Base-by-base conservation (phyloP, 2,113 vertebrate species). In the Leucopternis melanops region DNA sequence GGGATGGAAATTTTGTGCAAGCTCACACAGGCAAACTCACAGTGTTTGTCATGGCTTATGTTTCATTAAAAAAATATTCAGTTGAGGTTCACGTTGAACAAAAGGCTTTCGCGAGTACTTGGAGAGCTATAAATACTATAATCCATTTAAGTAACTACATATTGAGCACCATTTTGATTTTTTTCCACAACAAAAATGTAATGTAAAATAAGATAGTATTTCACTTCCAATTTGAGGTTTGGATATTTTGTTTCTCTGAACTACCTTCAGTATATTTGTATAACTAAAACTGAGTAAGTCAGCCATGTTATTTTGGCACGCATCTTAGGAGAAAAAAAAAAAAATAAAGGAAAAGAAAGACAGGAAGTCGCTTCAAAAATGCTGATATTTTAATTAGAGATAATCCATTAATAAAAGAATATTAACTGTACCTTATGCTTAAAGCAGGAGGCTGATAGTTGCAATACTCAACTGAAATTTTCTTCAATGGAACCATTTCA, bases 1-100 rank as follows among this genome's bases (percentile, higher is more conserved):
- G 92, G 89, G 95, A 92, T 95, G 97, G 97, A 96, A 96, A 97
- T 92, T 97, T 95, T 97, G 96, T 97, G 96, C 96, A 97, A 94
- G 92, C 95, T 97, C 85, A 91, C 69, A 62, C 91, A 96, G 92
- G 95, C 95, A 95, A 97, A 97, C 38, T 92, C 94, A 29, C 70
- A 91, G 62, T 91, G 81, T 97, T 96, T 97, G 92, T 93, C 97
- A 95, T 97, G 96, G 96, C 96, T 97, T 95, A 88, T 69, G 26
- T 97, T 95, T 96, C 97, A 98, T 95, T 96, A 93, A 96, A 94
- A 96, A 96, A 81, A 95, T 96, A 93, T 89, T 96, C 93, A 97
- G 90, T 83, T 94, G 95, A 97, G 95, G 73, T 96, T 97, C 94
- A 55, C 85, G 10, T 69, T 89, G 96, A 96, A 73, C 4, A 38